Evolutionary conservation across 2,888 invertebrate genomes (phyloP).

Genomic region (Bellardia bayeri): DNA sequence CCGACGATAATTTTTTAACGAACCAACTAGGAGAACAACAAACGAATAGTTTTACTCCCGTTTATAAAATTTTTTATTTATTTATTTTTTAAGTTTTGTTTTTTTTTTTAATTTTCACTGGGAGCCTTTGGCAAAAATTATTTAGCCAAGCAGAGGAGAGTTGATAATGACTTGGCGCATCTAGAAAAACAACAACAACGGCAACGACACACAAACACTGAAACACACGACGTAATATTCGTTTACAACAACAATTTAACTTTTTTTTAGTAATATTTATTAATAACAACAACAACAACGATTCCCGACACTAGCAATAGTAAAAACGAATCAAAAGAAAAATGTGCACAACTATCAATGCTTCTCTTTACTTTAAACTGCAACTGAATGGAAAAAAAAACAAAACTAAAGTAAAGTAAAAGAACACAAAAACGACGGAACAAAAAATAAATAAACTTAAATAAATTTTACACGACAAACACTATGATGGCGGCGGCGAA

Average conservation of each 20-base stretch:
- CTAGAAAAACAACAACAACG: constrained; percentile 35
- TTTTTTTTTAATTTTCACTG: constrained; percentile 23
- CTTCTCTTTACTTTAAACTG: constrained; percentile 28
- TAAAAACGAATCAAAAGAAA: constrained; percentile 28
- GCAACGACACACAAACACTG: constrained; percentile 22
- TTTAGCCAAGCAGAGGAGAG: constrained; percentile 52
- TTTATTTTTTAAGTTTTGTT: constrained; percentile 17
- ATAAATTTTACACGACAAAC: constrained; percentile 44
- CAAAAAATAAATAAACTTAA: constrained; percentile 34
- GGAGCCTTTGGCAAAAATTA: constrained; percentile 45
- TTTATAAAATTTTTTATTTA: constrained; percentile 9
- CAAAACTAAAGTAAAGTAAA: constrained; percentile 18
- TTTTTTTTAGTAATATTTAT: constrained; percentile 34
- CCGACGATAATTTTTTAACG: constrained; percentile 47
- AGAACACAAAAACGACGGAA: constrained; percentile 7
- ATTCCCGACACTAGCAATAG: constrained; percentile 47
- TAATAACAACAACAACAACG: constrained; percentile 46
- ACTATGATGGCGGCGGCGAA: constrained; percentile 47
- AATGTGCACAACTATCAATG: constrained; percentile 33
- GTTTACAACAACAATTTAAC: constrained; percentile 34
- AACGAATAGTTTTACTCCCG: constrained; percentile 51
- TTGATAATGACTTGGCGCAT: constrained; percentile 68
- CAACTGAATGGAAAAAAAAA: constrained; percentile 13
- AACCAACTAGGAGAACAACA: constrained; percentile 60
- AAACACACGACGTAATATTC: constrained; percentile 20